Conservation (phyloP, 1,140 invertebrate species). For the Euborellia annulipes region DNA sequence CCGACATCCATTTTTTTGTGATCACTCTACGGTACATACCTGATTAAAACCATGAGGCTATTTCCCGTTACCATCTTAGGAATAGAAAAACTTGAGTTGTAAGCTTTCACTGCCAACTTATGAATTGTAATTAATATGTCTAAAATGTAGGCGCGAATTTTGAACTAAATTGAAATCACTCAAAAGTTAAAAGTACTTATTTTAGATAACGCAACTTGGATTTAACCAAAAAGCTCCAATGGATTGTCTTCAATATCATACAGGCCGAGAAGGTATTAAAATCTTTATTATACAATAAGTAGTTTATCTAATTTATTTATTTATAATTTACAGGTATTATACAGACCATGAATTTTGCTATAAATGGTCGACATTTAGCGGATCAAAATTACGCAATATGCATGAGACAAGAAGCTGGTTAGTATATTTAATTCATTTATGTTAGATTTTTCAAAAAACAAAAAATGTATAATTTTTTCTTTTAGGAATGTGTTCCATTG, state of each 20-base stretch:
- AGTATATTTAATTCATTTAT: no score
- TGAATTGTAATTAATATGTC: no score
- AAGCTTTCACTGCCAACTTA: no score
- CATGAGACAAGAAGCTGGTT: conserved; percentile 44
- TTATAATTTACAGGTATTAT: conserved; percentile 44
- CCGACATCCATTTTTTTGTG: no score
- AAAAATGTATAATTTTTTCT: neutral
- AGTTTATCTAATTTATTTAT: neutral
- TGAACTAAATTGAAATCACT: no score
- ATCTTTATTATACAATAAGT: no score
- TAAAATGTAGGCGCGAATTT: no score
- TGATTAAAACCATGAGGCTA: no score
- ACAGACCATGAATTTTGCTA: conserved; percentile 60
- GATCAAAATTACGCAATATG: conserved; percentile 63
- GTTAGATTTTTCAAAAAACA: no score
- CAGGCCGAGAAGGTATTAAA: conserved; percentile 36
- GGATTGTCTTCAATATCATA: conserved; percentile 56
- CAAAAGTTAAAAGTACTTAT: conserved; percentile 17
- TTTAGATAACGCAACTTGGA: conserved; percentile 38
- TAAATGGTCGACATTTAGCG: conserved; percentile 63
- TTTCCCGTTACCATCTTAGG: no score
- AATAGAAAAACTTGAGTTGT: no score
- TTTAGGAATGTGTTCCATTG: conserved; percentile 48
- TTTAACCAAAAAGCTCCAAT: conserved; percentile 54
- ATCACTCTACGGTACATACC: no score